Base-by-base conservation (phyloP, 2,797 vertebrate genomes). In the Nothura maculosa region DNA sequence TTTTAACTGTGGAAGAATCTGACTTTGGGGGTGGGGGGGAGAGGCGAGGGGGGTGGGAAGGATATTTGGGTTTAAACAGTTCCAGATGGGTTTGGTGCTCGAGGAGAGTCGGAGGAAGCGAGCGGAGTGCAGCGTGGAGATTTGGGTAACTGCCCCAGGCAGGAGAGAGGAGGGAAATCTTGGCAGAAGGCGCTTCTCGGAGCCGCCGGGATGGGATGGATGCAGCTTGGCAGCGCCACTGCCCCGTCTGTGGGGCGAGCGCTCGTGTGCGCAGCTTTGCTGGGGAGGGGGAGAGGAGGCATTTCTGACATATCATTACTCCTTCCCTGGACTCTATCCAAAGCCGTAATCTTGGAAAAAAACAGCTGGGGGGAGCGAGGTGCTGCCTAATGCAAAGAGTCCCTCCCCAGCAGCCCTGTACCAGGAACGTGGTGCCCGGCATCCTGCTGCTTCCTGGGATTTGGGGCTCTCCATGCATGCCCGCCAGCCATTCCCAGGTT, bases 1-100 rank as follows among this genome's bases (percentile, higher is more conserved):
- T 97, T 98, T 98, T 98, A 98, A 98, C 97, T 98, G 97, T 90
- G 96, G 98, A 97, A 97, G 98, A 98, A 98, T 98, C 97, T 97
- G 97, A 95, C 96, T 97, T 96, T 85, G 87, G 92, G 93, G 82
- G 81, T 85, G 94, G 87, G 96, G 96, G 95, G 91, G 47, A 63
- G 90, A 95, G 81, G 93, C 10, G 3, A 69, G 57, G 60, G 91
- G 86, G 82, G 81, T 88, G 92, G 93, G 81, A 73, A 84, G 92
- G 96, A 92, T 97, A 98, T 98, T 98, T 98, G 96, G 97, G 97
- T 97, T 98, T 98, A 98, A 98, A 97, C 97, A 98, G 97, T 98
- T 98, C 98, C 98, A 98, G 98, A 98, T 98, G 98, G 97, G 95
- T 92, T 97, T 93, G 83, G 97, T 96, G 91, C 97, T 94, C 55